Evolutionary conservation across 2,888 invertebrate species (phyloP), one percentile per base, ranked within the genome.

Genomic region (Bedellia somnulentella): DNA sequence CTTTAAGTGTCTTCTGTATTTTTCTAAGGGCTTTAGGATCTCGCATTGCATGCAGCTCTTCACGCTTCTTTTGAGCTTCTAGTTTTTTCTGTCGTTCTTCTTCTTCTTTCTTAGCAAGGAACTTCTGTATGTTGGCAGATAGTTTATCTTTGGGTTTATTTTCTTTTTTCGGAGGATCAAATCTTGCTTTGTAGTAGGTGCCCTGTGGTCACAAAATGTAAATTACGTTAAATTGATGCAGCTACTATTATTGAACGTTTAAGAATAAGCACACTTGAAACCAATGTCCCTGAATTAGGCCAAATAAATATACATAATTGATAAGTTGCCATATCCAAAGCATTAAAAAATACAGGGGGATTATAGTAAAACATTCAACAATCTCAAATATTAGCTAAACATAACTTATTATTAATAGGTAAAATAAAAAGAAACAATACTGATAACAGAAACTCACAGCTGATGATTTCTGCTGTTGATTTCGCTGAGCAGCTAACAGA

Each of bases 121-220:
- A 93, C 52, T 86, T 89, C 52, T 88, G 86, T 29, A 93, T 87
- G 43, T 90, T 90, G 2, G 79, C 81, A 0, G 91, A 90, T 5
- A 93, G 68, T 35, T 64, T 71, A 44, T 79, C 79, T 38, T 78
- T 81, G 31, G 82, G 80, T 44, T 86, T 85, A 23, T 81, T 79
- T 45, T 86, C 83, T 48, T 90, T 92, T 51, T 90, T 90, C 0
- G 91, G 89, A 2, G 92, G 88, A 37, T 86, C 81, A 52, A 87
- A 91, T 41, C 86, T 85, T 2, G 90, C 87, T 47, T 83, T 86
- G 49, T 91, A 92, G 49, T 80, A 89, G 60, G 41, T 42, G 36
- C 40, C 17, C 22, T 29, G 14, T 31, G 35, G 21, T 33, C 27
- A 24, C 22, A 29, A 32, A 31, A 24, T 34, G 5, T 10, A 28